Conservation (phyloP, 2,888 invertebrate genomes). For the Oegoconia quadripuncta region DNA sequence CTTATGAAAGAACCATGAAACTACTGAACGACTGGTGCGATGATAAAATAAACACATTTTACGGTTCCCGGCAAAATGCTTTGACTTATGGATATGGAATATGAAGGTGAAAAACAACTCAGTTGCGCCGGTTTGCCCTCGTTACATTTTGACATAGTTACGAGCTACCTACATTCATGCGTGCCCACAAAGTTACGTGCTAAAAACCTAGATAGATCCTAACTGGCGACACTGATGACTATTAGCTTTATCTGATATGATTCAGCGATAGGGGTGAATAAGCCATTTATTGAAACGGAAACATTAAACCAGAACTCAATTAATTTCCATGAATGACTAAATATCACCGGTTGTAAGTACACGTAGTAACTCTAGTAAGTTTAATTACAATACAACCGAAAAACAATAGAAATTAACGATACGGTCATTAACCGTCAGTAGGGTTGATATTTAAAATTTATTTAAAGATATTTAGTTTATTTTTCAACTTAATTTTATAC, state of each 20-base stretch:
- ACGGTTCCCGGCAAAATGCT: conserved; percentile 9
- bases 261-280: conserved; percentile 24
- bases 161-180: conserved; percentile 46
- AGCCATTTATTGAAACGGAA: not conserved
- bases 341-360: not conserved
- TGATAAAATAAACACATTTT: conserved; percentile 13
- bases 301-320: not conserved
- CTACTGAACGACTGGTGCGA: conserved; percentile 13
- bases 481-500: not conserved
- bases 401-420: conserved; percentile 19
- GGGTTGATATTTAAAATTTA: conserved; percentile 12
- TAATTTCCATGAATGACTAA: conserved; percentile 10
- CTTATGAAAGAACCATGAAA: conserved; percentile 38
- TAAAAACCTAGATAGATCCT: conserved; percentile 63
- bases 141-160: conserved; percentile 54
- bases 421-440: conserved; percentile 18
- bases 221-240: conserved; percentile 53
- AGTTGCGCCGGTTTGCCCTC: conserved; percentile 34
- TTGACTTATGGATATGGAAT: conserved; percentile 15
- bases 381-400: conserved; percentile 20
- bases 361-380: conserved; percentile 6
- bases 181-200: conserved; percentile 56
- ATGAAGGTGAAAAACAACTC: conserved; percentile 26
- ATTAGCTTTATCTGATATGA: conserved; percentile 57
- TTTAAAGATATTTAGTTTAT: not conserved